These are phyloP conservation scores for Setophaga coronata DNA, from an alignment of 2,113 vertebrate species.

Conservation along the genomic window DNA sequence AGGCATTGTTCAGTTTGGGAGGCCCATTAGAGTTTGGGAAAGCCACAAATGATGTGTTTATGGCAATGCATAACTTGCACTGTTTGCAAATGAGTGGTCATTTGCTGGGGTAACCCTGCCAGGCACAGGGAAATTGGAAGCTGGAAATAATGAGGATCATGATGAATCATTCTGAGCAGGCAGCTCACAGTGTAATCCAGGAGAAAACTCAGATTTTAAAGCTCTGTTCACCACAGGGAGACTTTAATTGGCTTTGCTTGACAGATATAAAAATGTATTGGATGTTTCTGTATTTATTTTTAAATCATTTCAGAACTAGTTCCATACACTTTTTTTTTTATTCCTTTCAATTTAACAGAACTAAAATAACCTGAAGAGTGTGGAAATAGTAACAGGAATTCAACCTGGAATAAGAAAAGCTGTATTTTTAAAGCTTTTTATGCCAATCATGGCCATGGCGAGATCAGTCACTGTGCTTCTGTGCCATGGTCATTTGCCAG, in stretches of 20 bases:
- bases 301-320: neutral
- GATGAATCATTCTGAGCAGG: constrained; percentile 7
- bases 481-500: neutral
- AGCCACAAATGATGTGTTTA: neutral
- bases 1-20: neutral
- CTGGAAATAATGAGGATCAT: constrained; percentile 6
- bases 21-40: neutral
- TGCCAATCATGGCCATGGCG: neutral
- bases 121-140: neutral
- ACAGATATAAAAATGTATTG: neutral
- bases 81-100: neutral
- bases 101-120: neutral
- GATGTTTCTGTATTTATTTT: neutral
- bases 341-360: neutral
- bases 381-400: neutral
- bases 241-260: constrained; percentile 17
- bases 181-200: neutral
- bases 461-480: neutral
- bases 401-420: neutral
- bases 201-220: neutral
- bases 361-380: neutral
- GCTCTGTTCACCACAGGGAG: neutral
- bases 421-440: neutral
- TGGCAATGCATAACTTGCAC: neutral
- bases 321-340: neutral